Evolutionary conservation across 2,888 invertebrate species (phyloP).

Genomic region (Nemurella pictetii): DNA sequence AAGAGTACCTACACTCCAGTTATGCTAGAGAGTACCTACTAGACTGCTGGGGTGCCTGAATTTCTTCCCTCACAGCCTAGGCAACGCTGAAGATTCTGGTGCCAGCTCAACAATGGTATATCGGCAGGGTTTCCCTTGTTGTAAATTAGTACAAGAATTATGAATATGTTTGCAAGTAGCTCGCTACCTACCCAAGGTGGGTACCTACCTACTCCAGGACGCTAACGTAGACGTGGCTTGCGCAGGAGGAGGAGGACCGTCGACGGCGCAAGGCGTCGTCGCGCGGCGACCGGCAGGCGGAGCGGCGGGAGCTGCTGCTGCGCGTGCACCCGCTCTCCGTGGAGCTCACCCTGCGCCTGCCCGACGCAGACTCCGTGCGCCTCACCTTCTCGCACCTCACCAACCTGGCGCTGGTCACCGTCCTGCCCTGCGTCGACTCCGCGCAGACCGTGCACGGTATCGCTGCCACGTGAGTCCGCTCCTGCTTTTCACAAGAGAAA

Average conservation of each 20-base stretch:
- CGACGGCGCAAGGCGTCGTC: slow-evolving; percentile 42
- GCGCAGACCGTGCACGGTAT: slow-evolving; percentile 60
- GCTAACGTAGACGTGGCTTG: no score
- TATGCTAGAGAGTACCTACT: no score
- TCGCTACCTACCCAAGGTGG: no score
- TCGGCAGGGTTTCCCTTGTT: no score
- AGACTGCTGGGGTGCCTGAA: no score
- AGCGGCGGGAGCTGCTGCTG: slow-evolving; percentile 67
- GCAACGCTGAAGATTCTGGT: no score
- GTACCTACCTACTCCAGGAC: no score
- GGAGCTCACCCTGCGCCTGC: slow-evolving; percentile 63
- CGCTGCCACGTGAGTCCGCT: slow-evolving; percentile 58
- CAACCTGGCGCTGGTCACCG: slow-evolving; percentile 73
- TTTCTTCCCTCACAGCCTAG: no score
- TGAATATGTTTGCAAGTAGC: no score
- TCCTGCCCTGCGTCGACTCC: slow-evolving; percentile 63
- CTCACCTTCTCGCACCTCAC: slow-evolving; percentile 70
- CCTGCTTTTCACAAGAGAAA: neutral
- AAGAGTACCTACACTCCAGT: no score
- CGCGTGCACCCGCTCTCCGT: slow-evolving; percentile 75
- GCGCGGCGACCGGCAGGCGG: slow-evolving; percentile 68
- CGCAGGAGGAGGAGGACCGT: neutral
- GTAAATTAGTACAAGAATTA: no score
- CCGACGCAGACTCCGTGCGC: slow-evolving; percentile 66
- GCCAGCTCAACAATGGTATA: no score